Evolutionary conservation across 2,888 invertebrate genomes (phyloP).

Genomic region (Acronicta psi): DNA sequence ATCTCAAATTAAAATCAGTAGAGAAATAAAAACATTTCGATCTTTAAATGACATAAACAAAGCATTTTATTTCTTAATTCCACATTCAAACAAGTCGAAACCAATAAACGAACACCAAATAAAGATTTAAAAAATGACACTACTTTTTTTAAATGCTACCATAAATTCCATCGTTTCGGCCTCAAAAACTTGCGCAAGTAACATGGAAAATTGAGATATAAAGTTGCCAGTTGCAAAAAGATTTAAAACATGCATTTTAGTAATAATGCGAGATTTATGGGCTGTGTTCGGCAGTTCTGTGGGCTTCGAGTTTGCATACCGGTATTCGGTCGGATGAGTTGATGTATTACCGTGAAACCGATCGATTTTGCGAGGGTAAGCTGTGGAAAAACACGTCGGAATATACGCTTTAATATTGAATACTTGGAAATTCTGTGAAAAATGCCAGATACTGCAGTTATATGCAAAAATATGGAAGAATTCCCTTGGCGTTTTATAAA

Average conservation of each 20-base stretch:
- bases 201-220: conserved; percentile 64
- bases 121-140: conserved; percentile 7
- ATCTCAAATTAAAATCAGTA: conserved; percentile 22
- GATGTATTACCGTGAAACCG: conserved; percentile 50
- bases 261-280: conserved; percentile 67
- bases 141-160: conserved; percentile 13
- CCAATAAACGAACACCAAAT: conserved; percentile 18
- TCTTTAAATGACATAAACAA: conserved; percentile 41
- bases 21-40: neutral
- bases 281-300: conserved; percentile 41
- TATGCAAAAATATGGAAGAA: neutral
- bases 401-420: conserved; percentile 9
- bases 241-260: conserved; percentile 56
- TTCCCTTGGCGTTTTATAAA: neutral
- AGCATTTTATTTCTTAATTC: conserved; percentile 41
- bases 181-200: conserved; percentile 48
- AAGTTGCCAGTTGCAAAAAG: conserved; percentile 54
- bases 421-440: neutral
- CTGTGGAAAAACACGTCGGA: neutral
- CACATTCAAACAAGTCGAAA: conserved; percentile 29
- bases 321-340: conserved; percentile 46
- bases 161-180: conserved; percentile 18
- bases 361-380: conserved; percentile 7
- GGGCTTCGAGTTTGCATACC: conserved; percentile 52
- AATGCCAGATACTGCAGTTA: neutral